Percentiles rank a stretch among this genome's conserved stretches.
Conservation (phyloP, 2,888 invertebrate species). For the Norana najaformis region DNA sequence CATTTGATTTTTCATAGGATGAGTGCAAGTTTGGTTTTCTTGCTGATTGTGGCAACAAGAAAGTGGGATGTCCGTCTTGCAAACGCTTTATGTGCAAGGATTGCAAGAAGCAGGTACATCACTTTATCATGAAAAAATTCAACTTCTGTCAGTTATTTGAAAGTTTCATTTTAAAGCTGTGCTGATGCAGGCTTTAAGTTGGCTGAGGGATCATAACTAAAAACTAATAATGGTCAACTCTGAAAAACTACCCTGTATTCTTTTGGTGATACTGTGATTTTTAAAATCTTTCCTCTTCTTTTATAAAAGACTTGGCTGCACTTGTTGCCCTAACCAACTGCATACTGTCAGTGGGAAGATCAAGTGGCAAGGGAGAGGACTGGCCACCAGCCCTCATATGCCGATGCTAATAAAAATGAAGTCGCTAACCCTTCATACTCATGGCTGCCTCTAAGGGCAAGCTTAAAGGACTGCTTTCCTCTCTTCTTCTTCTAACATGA, state of each 20-base stretch:
- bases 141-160: neutral
- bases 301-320: neutral
- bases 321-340: too few relatives aligned
- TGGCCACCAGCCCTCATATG: too few relatives aligned
- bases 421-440: too few relatives aligned
- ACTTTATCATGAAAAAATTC: neutral
- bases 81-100: constrained; percentile 83
- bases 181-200: neutral
- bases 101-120: constrained; percentile 80
- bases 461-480: too few relatives aligned
- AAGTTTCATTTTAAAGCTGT: neutral
- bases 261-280: neutral
- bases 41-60: constrained; percentile 71
- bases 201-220: neutral
- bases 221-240: neutral
- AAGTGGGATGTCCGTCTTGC: constrained; percentile 87
- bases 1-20: neutral
- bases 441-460: too few relatives aligned
- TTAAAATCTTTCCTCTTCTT: neutral
- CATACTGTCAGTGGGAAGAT: too few relatives aligned
- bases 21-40: constrained; percentile 25
- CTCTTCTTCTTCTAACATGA: too few relatives aligned
- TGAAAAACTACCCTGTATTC: neutral
- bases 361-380: too few relatives aligned
- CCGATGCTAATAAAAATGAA: too few relatives aligned